Base-by-base conservation (phyloP, 2,888 invertebrate genomes). In the Drosophila nr. perissopoda region DNA sequence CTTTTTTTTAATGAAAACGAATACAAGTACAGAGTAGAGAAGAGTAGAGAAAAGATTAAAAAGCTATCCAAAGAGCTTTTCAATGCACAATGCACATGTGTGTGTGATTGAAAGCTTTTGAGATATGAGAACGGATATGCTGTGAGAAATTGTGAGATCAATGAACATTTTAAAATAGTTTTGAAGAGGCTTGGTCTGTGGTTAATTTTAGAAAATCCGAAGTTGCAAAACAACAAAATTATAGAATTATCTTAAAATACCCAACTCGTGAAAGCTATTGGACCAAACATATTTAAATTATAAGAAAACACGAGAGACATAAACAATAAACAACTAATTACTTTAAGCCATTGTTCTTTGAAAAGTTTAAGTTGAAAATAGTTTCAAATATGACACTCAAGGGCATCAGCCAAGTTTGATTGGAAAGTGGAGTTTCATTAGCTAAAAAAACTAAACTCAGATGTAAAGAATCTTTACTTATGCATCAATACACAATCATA, bases 1-100 rank as follows among this genome's bases (percentile, higher is more conserved):
- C 64, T 25, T 45, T 45, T 36, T 21, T 71, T 68, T 66, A 73
- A 56, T 51, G 56, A 51, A 58, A 69, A 58, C 52, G 45, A 48
- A 52, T 62, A 21, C 31, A 42, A 42, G 33, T 11, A 33, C 33
- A 33, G 11, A 33, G 33, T 33, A 13, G 10, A 52, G 18, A 27
- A 49, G 42, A 27, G 51, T 4, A 7, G 21, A 40, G 13, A 33
- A 45, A 27, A 40, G 40, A 45, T 54, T 18, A 11, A 31, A 36
- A 31, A 40, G 54, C 56, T 52, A 61, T 10, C 8, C n/a, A 25
- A 21, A 38, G 52, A 36, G 45, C 48, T 56, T 58, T 54, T 42
- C 8, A 13, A 54, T 27, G 36, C 25, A n/a, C 48, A 33, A n/a
- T 38, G 11, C 18, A 61, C 13, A 45, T 10, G 25, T 33, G 10